Base-by-base conservation (phyloP, 2,113 vertebrate genomes). In the Zosterops japonicus region DNA sequence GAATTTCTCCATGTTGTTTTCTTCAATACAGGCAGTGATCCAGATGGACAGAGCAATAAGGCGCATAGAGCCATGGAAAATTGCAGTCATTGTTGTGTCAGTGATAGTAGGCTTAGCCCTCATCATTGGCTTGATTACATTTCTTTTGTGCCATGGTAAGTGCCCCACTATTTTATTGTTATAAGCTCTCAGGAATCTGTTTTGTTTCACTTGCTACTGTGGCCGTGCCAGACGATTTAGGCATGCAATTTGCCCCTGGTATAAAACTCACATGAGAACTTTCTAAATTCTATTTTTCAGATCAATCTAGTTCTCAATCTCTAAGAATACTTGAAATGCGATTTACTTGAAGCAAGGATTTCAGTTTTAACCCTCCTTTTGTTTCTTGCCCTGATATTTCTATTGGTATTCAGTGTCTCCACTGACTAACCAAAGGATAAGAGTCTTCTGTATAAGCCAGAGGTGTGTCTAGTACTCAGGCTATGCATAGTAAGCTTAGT, bases 141-240 rank as follows among this genome's bases (percentile, higher is more conserved):
- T 95, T 84, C 87, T 98, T 95, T 88, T 98, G 90, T 91, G 90
- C 75, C 74, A 88, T 1, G 96, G 98, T 98, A 97, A 97, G 97
- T 92, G 22, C 18, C 42, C 16, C 6, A 6, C 10, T 69, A 12
- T 65, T 60, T 71, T 68, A 5, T 46, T 56, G 16, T 57, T 41
- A 6, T 25, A 60, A 78, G 28, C 33, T 31, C 65, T 84, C n/a
- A 42, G 29, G 15, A 76, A 41, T 92, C 61, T 78, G 17, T 67
- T 90, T 31, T 53, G 11, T 86, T 95, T 85, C 23, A 12, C 36
- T 93, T 65, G 19, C 23, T 60, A 1, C 65, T 67, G 4, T 75
- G 27, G 49, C 81, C 53, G 64, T 56, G 39, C 15, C 41, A 64
- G 46, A n/a, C 64, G 56, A 86, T 64, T 75, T 47, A 70, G 31